A percentile compares a stretch with the other conserved stretches of the same genome.
Evolutionary conservation across 2,797 vertebrate genomes (phyloP).

Genomic region (Ptychobarbus kaznakovi): DNA sequence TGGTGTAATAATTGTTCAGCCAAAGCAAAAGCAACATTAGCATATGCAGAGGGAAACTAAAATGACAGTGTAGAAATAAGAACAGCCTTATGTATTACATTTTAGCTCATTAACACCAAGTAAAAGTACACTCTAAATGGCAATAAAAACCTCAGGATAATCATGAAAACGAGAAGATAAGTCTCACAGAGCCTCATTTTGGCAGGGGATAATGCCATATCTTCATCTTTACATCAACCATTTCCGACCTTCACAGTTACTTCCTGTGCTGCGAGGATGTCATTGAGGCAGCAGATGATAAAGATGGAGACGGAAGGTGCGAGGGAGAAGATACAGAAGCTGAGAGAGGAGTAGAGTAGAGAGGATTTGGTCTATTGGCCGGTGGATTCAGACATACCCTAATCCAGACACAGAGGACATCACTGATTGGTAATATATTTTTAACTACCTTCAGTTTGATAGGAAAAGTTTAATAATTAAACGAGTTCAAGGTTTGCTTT

Average conservation of each 20-base stretch:
- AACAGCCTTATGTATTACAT: not conserved
- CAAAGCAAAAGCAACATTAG: not conserved
- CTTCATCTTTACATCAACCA: not conserved
- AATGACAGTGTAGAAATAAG: not conserved
- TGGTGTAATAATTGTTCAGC: not conserved
- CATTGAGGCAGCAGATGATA: constrained; percentile 48
- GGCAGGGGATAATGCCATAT: not conserved
- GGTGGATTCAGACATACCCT: constrained; percentile 81
- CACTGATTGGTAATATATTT: constrained; percentile 76
- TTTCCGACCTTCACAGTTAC: constrained; percentile 72
- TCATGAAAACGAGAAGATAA: not conserved
- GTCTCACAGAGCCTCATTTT: not conserved
- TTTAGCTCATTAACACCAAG: not conserved
- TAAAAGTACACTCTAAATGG: not conserved
- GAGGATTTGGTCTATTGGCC: constrained; percentile 83
- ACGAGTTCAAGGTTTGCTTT: too few species aligned
- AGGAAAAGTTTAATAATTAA: too few species aligned
- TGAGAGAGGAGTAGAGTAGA: constrained; percentile 6
- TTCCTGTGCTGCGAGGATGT: constrained; percentile 85
- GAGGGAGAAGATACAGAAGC: constrained; percentile 26
- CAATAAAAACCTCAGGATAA: not conserved
- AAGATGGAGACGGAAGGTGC: constrained; percentile 22
- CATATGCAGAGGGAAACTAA: not conserved
- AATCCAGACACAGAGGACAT: constrained; percentile 75
- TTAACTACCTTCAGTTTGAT: not conserved